Evolutionary conservation across 2,797 vertebrate species (phyloP).

Genomic region (Danionella dracula): DNA sequence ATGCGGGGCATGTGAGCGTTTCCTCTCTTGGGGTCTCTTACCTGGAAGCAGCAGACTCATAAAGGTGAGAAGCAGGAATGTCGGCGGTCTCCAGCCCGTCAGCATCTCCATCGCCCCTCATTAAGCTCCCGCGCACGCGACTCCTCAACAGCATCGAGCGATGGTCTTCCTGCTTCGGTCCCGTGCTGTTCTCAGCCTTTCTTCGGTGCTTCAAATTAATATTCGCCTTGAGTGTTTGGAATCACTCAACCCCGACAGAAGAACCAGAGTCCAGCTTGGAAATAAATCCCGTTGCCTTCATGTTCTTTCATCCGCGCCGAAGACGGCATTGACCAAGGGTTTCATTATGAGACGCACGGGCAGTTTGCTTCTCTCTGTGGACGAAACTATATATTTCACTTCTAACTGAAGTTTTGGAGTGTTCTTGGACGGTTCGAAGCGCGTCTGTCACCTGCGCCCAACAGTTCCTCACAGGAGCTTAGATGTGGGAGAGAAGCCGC

Average conservation of each 20-base stretch:
- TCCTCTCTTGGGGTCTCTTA: slow-evolving; percentile 42
- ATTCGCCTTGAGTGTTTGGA: not conserved
- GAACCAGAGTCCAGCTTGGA: not conserved
- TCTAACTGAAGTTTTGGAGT: not conserved
- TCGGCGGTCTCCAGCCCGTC: slow-evolving; percentile 52
- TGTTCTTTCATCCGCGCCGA: not conserved
- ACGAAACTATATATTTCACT: not conserved
- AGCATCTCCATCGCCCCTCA: slow-evolving; percentile 64
- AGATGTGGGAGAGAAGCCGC: slow-evolving; percentile 9
- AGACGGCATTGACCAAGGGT: not conserved
- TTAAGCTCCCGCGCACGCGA: slow-evolving; percentile 51
- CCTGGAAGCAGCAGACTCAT: slow-evolving; percentile 62
- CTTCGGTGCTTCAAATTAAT: not conserved
- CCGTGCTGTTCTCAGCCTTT: not conserved
- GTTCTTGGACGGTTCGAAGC: not conserved
- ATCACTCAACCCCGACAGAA: not conserved
- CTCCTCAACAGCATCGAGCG: slow-evolving; percentile 19
- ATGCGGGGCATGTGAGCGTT: not conserved
- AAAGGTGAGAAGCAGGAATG: slow-evolving; percentile 53
- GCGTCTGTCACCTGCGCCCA: not conserved
- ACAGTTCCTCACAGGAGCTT: not conserved
- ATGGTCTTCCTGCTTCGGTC: not conserved
- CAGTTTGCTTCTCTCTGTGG: not conserved
- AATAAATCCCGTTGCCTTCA: not conserved
- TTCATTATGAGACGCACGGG: not conserved